phyloP scores from a whole-genome alignment of 2,797 vertebrate species.

The Lutjanus argentimaculatus region DNA sequence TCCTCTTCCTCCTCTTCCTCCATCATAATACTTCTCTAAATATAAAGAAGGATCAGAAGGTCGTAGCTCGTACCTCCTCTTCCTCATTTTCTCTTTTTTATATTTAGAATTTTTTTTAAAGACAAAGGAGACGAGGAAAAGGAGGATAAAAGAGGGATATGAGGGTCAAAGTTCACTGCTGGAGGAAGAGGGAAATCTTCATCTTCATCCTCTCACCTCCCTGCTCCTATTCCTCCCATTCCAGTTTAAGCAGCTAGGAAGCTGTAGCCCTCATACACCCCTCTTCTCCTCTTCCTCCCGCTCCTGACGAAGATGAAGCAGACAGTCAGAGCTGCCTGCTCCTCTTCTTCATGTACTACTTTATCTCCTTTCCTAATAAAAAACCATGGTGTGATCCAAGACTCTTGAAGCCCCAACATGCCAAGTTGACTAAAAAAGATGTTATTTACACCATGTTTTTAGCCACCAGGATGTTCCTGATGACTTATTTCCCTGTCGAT shows the following conservation, averaged over 20 bases:
- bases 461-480: too few species aligned
- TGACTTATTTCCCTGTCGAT: too few species aligned
- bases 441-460: too few species aligned
- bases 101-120: slow-evolving; percentile 15
- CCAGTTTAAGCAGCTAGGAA: neutral
- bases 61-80: slow-evolving; percentile 34
- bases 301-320: neutral
- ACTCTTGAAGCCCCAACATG: too few species aligned
- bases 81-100: slow-evolving; percentile 35
- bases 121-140: slow-evolving; percentile 37
- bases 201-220: neutral
- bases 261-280: neutral
- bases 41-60: slow-evolving; percentile 17
- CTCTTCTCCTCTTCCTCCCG: neutral
- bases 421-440: too few species aligned
- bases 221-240: slow-evolving; percentile 24
- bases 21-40: slow-evolving; percentile 22
- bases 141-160: slow-evolving; percentile 2
- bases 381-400: too few species aligned
- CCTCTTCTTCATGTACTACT: neutral
- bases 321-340: neutral
- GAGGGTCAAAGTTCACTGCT: slow-evolving; percentile 9
- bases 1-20: slow-evolving; percentile 51
- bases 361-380: too few species aligned
- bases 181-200: slow-evolving; percentile 8